These are phyloP conservation scores for Diaphora mendica DNA, from an alignment of 2,888 invertebrate species.

Conservation along the genomic window DNA sequence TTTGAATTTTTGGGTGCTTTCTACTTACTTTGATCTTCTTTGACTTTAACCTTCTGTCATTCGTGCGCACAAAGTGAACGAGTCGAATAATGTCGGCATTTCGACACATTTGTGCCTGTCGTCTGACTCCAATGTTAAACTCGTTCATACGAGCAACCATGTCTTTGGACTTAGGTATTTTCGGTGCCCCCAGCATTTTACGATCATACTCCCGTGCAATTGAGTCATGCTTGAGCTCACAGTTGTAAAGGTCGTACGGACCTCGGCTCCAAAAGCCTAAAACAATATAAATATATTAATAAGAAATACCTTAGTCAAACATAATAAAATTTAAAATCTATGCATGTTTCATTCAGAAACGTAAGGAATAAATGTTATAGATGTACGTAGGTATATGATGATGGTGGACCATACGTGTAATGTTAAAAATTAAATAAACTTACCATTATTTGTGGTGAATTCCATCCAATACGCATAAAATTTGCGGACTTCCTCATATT, in stretches of 20 bases:
- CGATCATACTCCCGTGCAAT: too few species aligned
- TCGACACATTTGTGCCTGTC: constrained; percentile 94
- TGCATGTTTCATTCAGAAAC: too few species aligned
- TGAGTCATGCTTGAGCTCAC: too few species aligned
- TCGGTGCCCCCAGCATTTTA: too few species aligned
- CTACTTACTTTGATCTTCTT: constrained; percentile 78
- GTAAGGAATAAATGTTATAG: too few species aligned
- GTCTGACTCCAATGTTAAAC: too few species aligned
- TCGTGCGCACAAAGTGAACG: constrained; percentile 96
- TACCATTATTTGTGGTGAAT: constrained; percentile 95
- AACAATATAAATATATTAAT: constrained; percentile 29
- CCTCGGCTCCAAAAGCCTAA: constrained; percentile 94
- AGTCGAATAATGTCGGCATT: constrained; percentile 98
- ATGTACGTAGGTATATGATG: too few species aligned
- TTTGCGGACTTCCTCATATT: constrained; percentile 93
- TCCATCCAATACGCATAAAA: constrained; percentile 98
- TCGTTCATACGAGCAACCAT: too few species aligned
- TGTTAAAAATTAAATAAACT: constrained; percentile 31
- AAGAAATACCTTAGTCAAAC: neutral
- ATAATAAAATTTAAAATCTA: too few species aligned
- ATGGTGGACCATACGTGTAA: too few species aligned
- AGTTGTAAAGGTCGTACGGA: constrained; percentile 69
- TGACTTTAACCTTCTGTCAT: constrained; percentile 96
- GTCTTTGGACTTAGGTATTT: too few species aligned
- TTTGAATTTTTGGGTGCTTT: neutral